Evolutionary conservation across 53 echinoderm and acorn worm genomes (phyloP), one percentile per base, ranked within the genome.

Genomic region (Glandiceps talaboti): DNA sequence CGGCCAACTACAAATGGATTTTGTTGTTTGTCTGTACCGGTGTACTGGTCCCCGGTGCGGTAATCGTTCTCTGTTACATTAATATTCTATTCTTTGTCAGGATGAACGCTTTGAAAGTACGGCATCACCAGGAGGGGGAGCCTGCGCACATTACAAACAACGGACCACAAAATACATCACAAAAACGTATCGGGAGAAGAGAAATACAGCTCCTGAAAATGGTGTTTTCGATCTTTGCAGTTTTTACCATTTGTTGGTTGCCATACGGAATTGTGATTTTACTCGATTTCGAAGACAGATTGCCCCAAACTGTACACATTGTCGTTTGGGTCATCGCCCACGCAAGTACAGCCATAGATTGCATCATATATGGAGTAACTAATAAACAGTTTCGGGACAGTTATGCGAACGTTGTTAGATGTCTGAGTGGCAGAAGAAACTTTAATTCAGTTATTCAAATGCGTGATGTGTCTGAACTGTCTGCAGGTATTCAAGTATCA

Each of bases 271-370:
- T 89, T 30, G 82, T 82, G 75, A 78, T 89, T 29, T 86, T 89
- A 64, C 80, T 89, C 77, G 89, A 89, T 73, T 82, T 82, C 0
- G 33, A 86, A 28, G 73, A 73, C 33, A 83, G 76, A 0, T 82
- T 82, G 73, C 83, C 82, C 74, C 73, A 86, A 33, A 89, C 86
- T 74, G 28, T 89, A 73, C 86, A 80, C 75, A 45, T 89, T 27
- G 27, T 89, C 33, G 79, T 86, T 27, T 86, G 82, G 75, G 86
- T 82, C 29, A 73, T 89, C 14, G 86, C 86, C 79, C 89, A 89
- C 76, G 86, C 82, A 27, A 89, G 86, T 33, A 89, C 86, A 80
- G 86, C 86, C 77, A 77, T 86, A 82, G 86, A 89, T 82, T 86
- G 86, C 80, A 75, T 89, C 30, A 80, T 89, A 31, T 89, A 89